Base-by-base conservation (phyloP, 30 jellyfish, hydroid and myxozoan species). In the Cassiopea xamachana region DNA sequence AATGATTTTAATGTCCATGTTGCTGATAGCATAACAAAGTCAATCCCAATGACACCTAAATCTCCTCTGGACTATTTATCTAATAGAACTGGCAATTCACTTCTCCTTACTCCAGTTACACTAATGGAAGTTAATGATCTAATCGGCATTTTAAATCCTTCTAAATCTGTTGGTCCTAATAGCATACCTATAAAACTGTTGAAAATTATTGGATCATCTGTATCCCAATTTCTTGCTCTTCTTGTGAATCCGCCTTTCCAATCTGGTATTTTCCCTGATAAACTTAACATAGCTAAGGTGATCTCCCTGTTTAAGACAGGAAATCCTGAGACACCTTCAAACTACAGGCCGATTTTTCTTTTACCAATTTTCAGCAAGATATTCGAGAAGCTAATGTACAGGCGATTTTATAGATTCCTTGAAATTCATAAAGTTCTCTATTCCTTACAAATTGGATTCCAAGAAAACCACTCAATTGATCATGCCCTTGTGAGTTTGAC, bases 401-500 rank as follows among this genome's bases (percentile, higher is more conserved):
- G 75, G 55, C 88, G 94, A 59, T 46, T 88, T 46, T 88, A 88
- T 50, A 79, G 71, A 48, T 88, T 88, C 81, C 81, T 88, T 12
- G 79, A 74, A n/a, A 48, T 10, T 10, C 85, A 78, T n/a, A 69
- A 80, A 14, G 71, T 74, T 62, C 73, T 79, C 0, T 88, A 48
- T 80, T 73, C 88, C n/a, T 46, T 47, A 51, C 96, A 79, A 88
- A 79, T 80, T 88, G 87, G 96, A 48, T 79, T 79, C 69, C 87
- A 74, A 80, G 91, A 87, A 46, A 69, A 84, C 3, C 60, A 73
- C 76, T 73, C 27, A 10, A 73, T 73, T 46, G 82, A 73, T 49
- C 94, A 87, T 87, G 94, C 92, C 13, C 85, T 77, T n/a, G 77
- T 67, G 59, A 78, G 91, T 67, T 1, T 87, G 48, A 87, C 94